Evolutionary conservation across 1,140 invertebrate species (phyloP).

Genomic region (Drepana arcuata): DNA sequence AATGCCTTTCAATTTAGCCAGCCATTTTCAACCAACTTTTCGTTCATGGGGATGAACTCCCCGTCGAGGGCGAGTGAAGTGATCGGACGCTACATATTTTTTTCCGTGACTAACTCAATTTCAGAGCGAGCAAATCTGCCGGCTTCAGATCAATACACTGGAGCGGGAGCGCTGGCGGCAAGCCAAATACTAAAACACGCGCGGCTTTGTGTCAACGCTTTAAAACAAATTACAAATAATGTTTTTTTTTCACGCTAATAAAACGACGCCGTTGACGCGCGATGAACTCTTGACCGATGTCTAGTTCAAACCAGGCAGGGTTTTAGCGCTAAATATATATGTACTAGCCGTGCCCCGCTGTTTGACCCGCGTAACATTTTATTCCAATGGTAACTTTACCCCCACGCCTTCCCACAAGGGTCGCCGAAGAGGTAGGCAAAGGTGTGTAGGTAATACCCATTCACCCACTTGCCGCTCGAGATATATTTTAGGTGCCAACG

Average conservation of each 20-base stretch:
- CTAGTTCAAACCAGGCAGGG: constrained; percentile 13
- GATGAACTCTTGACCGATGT: constrained; percentile 21
- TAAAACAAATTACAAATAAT: constrained; percentile 17
- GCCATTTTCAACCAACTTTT: background rate
- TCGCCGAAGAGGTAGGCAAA: no score
- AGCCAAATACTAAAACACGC: constrained; percentile 40
- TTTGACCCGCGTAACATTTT: no score
- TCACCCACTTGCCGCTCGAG: no score
- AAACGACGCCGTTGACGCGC: constrained; percentile 11
- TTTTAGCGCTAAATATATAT: background rate
- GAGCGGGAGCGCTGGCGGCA: constrained; percentile 24
- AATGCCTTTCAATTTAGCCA: background rate
- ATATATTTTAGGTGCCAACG: no score
- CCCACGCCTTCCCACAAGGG: no score
- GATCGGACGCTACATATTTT: background rate
- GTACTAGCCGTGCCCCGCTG: background rate
- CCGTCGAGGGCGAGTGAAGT: background rate
- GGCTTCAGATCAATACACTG: constrained; percentile 23
- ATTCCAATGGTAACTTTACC: no score
- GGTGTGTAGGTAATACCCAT: no score
- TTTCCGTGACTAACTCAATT: constrained; percentile 10
- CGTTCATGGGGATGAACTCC: background rate
- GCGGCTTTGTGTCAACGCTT: constrained; percentile 30
- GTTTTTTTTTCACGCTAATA: constrained; percentile 26
- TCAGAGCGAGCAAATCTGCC: constrained; percentile 1